Percentiles rank a stretch among this genome's conserved stretches.
These are phyloP conservation scores for Apaloderma vittatum DNA, from an alignment of 2,113 vertebrate genomes.

Conservation along the genomic window DNA sequence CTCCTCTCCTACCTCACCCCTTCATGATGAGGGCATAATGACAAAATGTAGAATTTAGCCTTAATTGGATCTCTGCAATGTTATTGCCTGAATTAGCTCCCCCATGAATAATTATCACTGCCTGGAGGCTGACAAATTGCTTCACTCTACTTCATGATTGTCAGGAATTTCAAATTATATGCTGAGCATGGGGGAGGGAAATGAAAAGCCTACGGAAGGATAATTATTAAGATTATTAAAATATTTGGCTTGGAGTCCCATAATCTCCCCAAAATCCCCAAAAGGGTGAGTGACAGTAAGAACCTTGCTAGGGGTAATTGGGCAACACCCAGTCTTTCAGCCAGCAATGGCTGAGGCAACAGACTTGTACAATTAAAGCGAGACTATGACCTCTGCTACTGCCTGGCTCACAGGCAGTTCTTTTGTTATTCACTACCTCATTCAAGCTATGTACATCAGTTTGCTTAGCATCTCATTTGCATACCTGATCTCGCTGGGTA, in stretches of 20 bases:
- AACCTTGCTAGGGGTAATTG: not conserved
- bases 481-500: not conserved
- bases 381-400: not conserved
- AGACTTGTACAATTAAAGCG: not conserved
- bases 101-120: constrained; percentile 60
- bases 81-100: constrained; percentile 70
- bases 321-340: not conserved
- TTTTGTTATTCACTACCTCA: not conserved
- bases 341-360: not conserved
- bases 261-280: not conserved
- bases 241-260: not conserved
- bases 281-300: not conserved
- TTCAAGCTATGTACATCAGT: not conserved
- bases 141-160: constrained; percentile 36
- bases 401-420: not conserved
- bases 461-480: not conserved
- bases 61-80: constrained; percentile 72
- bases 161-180: constrained; percentile 42
- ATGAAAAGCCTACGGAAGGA: not conserved
- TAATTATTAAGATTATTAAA: constrained; percentile 10
- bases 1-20: not conserved
- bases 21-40: constrained; percentile 28
- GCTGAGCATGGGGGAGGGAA: not conserved
- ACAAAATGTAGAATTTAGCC: constrained; percentile 57
- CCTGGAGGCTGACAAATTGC: constrained; percentile 67